Evolutionary conservation across 1,140 invertebrate genomes (phyloP), one percentile per base, ranked within the genome.

Genomic region (Teleopsis dalmanni): DNA sequence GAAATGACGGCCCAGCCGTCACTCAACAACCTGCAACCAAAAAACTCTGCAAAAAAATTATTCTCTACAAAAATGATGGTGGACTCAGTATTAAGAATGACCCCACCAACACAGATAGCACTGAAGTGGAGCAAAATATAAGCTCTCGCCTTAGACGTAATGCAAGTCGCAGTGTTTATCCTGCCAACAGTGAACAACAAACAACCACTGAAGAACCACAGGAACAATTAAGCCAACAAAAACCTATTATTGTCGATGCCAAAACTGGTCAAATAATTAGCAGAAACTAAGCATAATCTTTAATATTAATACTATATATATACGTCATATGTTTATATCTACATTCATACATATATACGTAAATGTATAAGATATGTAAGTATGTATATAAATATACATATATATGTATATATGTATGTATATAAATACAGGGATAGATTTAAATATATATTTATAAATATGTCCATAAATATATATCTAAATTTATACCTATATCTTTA

Each of bases 181-280:
- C n/a, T 45, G 40, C 23, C 50, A 29, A 26, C 14, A 16, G 8
- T 45, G 37, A 41, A 18, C 27, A 44, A 21, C 41, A 44, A 25
- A n/a, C 33, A 19, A 27, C 13, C n/a, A n/a, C 31, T 47, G 55
- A 50, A 47, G 18, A 38, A 31, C 21, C 46, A 23, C 34, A 19
- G n/a, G 29, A 38, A 27, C 43, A 33, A 25, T 46, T 36, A 41
- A 44, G 51, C 47, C 54, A 59, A 34, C 54, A 59, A 34, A 67
- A 67, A 62, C 67, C 67, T 56, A 67, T 67, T 55, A 55, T 67
- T 58, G 64, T 67, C 47, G 65, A 67, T 55, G 59, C 64, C 58
- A 66, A 66, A 59, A 67, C 64, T 46, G 64, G 64, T 65, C 67
- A 67, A 59, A 60, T 67, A 36, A 51, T 50, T 25, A 56, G 48